Evolutionary conservation across 2,888 invertebrate genomes (phyloP).

Genomic region (Cheilosia vernalis): DNA sequence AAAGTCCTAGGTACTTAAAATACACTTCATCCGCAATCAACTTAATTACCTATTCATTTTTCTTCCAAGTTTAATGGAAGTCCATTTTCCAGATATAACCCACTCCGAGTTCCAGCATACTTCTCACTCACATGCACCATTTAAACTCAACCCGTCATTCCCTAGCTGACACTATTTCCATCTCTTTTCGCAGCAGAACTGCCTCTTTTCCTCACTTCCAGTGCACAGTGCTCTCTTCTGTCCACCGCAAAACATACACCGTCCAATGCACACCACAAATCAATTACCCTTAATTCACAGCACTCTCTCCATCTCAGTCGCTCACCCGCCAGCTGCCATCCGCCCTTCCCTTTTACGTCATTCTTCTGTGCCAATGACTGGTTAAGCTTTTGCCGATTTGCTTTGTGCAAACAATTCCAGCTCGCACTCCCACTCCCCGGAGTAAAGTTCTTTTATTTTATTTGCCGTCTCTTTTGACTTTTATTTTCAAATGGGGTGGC

Average conservation of each 20-base stretch:
- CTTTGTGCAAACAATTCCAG: slow-evolving; percentile 58
- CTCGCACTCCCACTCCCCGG: slow-evolving; percentile 14
- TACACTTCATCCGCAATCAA: neutral
- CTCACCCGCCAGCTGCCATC: slow-evolving; percentile 23
- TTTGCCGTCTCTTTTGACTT: slow-evolving; percentile 2
- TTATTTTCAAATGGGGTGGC: slow-evolving; percentile 48
- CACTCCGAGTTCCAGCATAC: too few species aligned
- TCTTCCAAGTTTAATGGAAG: too few species aligned
- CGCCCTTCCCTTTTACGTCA: slow-evolving; percentile 37
- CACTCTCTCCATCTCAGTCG: slow-evolving; percentile 37
- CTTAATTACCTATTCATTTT: too few species aligned
- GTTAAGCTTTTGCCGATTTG: slow-evolving; percentile 70
- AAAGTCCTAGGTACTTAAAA: too few species aligned
- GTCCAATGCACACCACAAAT: slow-evolving; percentile 52
- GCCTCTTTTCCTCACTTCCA: neutral
- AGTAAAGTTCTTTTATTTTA: neutral
- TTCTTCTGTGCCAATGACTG: slow-evolving; percentile 74
- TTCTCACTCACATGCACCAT: neutral
- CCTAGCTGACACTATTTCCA: neutral
- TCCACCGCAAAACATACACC: slow-evolving; percentile 13
- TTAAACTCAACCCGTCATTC: neutral
- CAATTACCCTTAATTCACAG: slow-evolving; percentile 68
- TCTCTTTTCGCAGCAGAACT: slow-evolving; percentile 1
- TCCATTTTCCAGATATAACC: too few species aligned
- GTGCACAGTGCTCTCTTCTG: slow-evolving; percentile 11